A percentile compares a stretch with the other conserved stretches of the same genome.
phyloP scores from a whole-genome alignment of 2,888 invertebrate genomes.

The Meandrusa payeni region DNA sequence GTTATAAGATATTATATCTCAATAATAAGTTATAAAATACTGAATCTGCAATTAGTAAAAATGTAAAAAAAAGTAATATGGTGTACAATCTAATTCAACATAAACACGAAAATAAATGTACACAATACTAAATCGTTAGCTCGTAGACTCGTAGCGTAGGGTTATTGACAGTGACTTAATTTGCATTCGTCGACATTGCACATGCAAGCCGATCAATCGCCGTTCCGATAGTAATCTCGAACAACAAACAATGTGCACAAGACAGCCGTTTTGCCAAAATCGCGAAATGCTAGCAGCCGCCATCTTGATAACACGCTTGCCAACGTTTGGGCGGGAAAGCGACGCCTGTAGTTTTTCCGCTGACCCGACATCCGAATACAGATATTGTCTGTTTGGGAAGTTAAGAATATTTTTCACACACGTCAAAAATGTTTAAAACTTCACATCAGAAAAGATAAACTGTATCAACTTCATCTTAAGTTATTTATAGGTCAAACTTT shows the following conservation, averaged over 20 bases:
- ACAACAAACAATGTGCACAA: conserved; percentile 33
- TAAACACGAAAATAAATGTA: no score
- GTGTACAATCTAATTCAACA: no score
- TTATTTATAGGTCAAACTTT: conserved; percentile 21
- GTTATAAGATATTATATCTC: no score
- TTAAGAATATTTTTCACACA: conserved; percentile 10
- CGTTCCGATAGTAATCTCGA: conserved; percentile 20
- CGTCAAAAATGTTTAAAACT: conserved; percentile 23
- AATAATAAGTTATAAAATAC: no score
- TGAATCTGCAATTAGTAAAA: no score
- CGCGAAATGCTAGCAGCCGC: conserved; percentile 28
- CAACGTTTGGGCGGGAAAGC: conserved; percentile 37
- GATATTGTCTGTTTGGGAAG: conserved; percentile 24
- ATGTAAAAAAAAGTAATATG: no score
- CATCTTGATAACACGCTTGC: conserved; percentile 35
- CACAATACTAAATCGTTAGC: no score
- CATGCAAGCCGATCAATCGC: conserved; percentile 11
- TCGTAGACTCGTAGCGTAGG: background rate
- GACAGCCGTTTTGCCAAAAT: conserved; percentile 34
- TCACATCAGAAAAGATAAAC: conserved; percentile 17
- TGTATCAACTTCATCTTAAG: conserved; percentile 6
- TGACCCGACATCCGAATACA: conserved; percentile 36
- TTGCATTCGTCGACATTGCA: background rate
- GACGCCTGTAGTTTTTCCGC: conserved; percentile 37
- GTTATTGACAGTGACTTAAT: background rate